Evolutionary conservation across 1,140 invertebrate species (phyloP), one percentile per base, ranked within the genome.

Genomic region (Dinoponera quadriceps): DNA sequence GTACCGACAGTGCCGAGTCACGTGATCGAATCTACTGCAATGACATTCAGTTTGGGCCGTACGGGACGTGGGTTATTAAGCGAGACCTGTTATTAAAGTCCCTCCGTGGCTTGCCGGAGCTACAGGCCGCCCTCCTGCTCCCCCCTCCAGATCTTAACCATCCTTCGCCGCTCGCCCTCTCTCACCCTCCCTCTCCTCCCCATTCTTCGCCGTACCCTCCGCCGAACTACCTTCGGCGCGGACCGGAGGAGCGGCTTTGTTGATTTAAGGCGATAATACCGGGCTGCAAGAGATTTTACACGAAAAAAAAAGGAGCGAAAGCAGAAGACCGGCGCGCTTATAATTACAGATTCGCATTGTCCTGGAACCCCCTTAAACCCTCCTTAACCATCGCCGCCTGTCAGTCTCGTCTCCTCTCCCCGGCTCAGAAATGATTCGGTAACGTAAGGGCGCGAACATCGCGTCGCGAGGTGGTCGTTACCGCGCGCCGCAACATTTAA

Each of bases 251-350:
- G 87, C 90, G 92, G 90, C 90, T 92, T 91, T 93, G 93, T 93
- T 93, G 92, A 92, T 93, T 93, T 91, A 92, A 93, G 91, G 91
- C 89, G 93, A 93, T 93, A 93, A 93, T 93, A 91, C 92, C 86
- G 89, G 91, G 84, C 92, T 92, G 93, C 87, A 84, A 88, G 89
- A 85, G 88, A 90, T 91, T 91, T 92, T 91, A 90, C 89, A 88
- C 83, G 87, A 89, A 90, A 89, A 90, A 89, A 92, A 90, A 72
- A 81, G 68, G 81, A 88, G 75, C 85, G 82, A 87, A 89, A 86
- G 51, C 83, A 89, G 78, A 85, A 85, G 90, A 91, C 88, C 75
- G 90, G 89, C 89, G 85, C 85, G 87, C 89, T 87, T 92, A 90
- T 92, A 93, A 93, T 93, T 92, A 93, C 91, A 92, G 91, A 93